phyloP scores from a whole-genome alignment of 2,113 vertebrate species.

The Siphamia tubifer region DNA sequence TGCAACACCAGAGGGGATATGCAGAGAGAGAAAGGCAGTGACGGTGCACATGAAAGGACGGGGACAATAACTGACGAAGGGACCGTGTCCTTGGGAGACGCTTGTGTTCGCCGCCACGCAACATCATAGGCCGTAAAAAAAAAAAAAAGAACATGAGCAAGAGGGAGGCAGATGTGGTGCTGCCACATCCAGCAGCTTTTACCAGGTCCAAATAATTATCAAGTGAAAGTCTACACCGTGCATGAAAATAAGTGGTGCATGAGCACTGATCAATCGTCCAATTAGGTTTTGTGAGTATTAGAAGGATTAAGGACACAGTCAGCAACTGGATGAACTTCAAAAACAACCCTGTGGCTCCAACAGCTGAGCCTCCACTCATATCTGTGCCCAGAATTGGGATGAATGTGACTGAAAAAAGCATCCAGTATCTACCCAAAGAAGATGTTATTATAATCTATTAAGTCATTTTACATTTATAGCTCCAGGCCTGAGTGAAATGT shows the following conservation, averaged over 20 bases:
- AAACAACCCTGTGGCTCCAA: conserved; percentile 28
- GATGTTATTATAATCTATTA: conserved; percentile 23
- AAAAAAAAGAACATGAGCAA: not conserved
- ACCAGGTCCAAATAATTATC: conserved; percentile 37
- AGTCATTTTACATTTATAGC: not conserved
- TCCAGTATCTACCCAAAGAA: not conserved
- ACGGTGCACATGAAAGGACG: conserved; percentile 39
- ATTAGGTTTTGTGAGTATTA: conserved; percentile 17
- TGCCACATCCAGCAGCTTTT: not conserved
- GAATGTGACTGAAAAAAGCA: not conserved
- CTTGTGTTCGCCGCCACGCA: conserved; percentile 12
- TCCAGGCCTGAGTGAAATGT: not conserved
- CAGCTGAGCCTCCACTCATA: conserved; percentile 36
- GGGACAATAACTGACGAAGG: conserved; percentile 17
- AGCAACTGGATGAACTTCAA: conserved; percentile 57
- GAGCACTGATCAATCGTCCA: conserved; percentile 33
- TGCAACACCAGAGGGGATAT: conserved; percentile 14
- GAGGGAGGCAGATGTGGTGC: not conserved
- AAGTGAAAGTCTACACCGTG: conserved; percentile 13
- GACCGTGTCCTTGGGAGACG: conserved; percentile 22
- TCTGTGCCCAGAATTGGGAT: conserved; percentile 23
- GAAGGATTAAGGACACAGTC: conserved; percentile 29
- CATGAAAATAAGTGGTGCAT: conserved; percentile 16
- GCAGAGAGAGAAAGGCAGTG: conserved; percentile 5
- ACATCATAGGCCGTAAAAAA: no score